phyloP scores from a whole-genome alignment of 2,113 vertebrate genomes.

The Beaufortia kweichowensis region DNA sequence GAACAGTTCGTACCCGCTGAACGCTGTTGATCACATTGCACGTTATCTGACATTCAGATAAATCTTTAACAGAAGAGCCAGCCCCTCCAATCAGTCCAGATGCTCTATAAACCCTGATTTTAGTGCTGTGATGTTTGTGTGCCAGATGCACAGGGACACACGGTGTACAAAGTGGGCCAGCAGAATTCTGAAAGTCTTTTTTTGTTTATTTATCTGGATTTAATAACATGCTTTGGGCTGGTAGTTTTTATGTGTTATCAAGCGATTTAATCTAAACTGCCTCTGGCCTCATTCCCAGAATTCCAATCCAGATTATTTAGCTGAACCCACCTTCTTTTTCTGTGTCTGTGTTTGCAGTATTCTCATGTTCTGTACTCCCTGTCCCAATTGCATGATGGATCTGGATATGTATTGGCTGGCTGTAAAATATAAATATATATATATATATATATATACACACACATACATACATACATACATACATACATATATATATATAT shows the following conservation, averaged over 20 bases:
- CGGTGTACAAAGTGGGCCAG: constrained; percentile 17
- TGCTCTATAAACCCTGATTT: background rate
- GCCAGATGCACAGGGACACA: background rate
- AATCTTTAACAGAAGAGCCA: constrained; percentile 5
- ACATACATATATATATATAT: too few species aligned
- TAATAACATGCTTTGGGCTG: constrained; percentile 10
- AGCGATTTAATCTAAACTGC: constrained; percentile 32
- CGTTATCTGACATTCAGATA: constrained; percentile 1
- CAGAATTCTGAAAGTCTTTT: background rate
- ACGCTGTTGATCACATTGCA: background rate
- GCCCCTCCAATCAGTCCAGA: constrained; percentile 8
- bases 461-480: too few species aligned
- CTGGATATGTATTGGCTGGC: background rate
- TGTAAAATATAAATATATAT: background rate
- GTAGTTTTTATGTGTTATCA: constrained; percentile 10
- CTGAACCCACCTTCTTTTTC: background rate
- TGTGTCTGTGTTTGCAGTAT: background rate
- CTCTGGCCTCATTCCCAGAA: constrained; percentile 29
- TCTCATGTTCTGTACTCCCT: background rate
- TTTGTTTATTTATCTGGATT: constrained; percentile 36
- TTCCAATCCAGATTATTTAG: constrained; percentile 33
- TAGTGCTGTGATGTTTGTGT: constrained; percentile 10
- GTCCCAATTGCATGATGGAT: background rate
- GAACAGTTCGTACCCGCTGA: background rate
- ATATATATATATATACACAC: too few species aligned